Evolutionary conservation across 2,888 invertebrate genomes (phyloP), one percentile per base, ranked within the genome.

Genomic region (Calliphora vomitoria): DNA sequence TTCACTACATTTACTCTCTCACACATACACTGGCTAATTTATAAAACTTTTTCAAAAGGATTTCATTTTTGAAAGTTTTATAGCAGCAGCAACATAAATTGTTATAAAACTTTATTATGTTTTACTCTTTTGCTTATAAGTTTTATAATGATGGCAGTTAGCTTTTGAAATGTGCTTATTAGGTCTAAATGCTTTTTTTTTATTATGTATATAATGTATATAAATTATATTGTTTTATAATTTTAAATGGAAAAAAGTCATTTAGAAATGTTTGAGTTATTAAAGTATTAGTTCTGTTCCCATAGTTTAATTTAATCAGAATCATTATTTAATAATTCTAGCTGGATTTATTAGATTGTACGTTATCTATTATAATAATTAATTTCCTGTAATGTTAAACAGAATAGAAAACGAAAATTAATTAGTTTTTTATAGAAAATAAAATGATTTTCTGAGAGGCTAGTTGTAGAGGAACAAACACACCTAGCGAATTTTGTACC

Each of bases 111-210:
- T 66, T 75, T 66, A 8, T 47, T 68, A 6, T 71, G n/a, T 11
- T 25, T 31, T 66, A 6, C 25, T 62, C 41, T 41, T 71, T 71
- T 62, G 10, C 4, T 53, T 66, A 20, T n/a, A 62, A 72, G 66
- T 58, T 74, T 75, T 82, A 58, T 74, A 66, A 74, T 41, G 55
- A 72, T n/a, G 72, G 72, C 55, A 64, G 72, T 74, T 82, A 66
- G 55, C 55, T 80, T 68, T 60, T 25, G 20, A 50, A 62, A 60
- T 71, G 38, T 68, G 66, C 74, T 75, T 82, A 50, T 68, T 82
- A 64, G 41, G 50, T 38, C 10, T 74, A 55, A 81, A 81, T 64
- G 72, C 44, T 44, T 82, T 47, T 50, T 41, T 66, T 15, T 50
- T 20, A 11, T 20, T 44, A 44, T 13, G 44, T 44, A 4, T 44